Evolutionary conservation across 2,797 vertebrate species (phyloP).

Genomic region (Falco peregrinus): DNA sequence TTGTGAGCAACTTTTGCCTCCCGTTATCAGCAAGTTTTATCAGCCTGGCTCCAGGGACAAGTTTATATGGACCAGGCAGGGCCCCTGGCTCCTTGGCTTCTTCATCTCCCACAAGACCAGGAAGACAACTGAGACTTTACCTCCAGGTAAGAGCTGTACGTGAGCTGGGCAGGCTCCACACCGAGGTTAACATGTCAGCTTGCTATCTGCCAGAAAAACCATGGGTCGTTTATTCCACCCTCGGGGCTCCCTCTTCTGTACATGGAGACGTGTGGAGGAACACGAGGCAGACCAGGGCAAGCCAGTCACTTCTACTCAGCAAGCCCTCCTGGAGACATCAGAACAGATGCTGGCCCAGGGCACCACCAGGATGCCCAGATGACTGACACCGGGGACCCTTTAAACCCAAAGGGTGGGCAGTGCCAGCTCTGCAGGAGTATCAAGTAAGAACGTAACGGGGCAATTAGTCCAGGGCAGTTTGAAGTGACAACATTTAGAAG

Average conservation of each 20-base stretch:
- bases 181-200: neutral
- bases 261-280: neutral
- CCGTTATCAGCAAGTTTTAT: neutral
- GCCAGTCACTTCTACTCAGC: neutral
- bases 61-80: neutral
- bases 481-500: neutral
- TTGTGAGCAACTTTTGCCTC: slow-evolving; percentile 30
- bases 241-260: neutral
- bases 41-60: slow-evolving; percentile 14
- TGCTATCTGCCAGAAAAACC: neutral
- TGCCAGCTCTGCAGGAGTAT: neutral
- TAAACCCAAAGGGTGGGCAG: neutral
- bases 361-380: neutral
- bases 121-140: neutral
- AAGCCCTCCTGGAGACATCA: neutral
- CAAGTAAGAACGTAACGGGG: neutral
- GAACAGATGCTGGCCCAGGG: neutral
- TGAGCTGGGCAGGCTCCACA: neutral
- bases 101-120: neutral
- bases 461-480: neutral
- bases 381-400: fast-evolving
- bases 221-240: neutral
- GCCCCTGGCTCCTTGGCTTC: neutral
- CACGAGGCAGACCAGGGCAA: neutral
- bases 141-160: neutral